Evolutionary conservation across 2,888 invertebrate genomes (phyloP).

Genomic region (Phytoseiulus persimilis): DNA sequence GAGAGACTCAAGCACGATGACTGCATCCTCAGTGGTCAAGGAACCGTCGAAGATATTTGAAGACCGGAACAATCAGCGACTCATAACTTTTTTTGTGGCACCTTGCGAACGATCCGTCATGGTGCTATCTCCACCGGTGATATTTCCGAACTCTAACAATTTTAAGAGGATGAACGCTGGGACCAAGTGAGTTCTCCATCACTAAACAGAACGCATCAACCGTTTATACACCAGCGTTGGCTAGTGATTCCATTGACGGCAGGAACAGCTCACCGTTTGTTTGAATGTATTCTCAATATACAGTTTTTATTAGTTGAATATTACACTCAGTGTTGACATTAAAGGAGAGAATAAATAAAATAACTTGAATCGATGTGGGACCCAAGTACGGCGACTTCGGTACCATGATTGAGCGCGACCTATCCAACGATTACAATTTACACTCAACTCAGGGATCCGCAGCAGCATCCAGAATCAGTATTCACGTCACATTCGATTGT

Average conservation of each 20-base stretch:
- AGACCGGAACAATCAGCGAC: neutral
- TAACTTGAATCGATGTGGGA: neutral
- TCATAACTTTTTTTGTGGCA: no score
- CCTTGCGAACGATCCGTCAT: no score
- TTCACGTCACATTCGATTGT: no score
- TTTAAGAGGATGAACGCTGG: neutral
- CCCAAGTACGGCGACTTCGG: neutral
- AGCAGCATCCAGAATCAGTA: no score
- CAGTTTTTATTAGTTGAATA: neutral
- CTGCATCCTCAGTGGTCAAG: neutral
- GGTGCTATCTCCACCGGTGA: neutral
- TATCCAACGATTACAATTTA: neutral
- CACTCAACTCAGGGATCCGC: no score
- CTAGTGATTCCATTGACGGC: neutral
- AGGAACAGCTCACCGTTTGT: neutral
- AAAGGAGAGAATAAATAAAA: neutral
- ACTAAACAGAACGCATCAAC: neutral
- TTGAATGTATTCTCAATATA: neutral
- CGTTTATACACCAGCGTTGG: neutral
- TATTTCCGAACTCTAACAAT: neutral
- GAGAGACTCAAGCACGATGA: slow-evolving; percentile 54
- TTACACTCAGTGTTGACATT: neutral
- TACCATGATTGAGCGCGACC: neutral
- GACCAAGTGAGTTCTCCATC: neutral
- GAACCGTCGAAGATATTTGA: slow-evolving; percentile 22